These are phyloP conservation scores for Perithous albicinctus DNA, from an alignment of 2,888 invertebrate genomes.

Conservation along the genomic window DNA sequence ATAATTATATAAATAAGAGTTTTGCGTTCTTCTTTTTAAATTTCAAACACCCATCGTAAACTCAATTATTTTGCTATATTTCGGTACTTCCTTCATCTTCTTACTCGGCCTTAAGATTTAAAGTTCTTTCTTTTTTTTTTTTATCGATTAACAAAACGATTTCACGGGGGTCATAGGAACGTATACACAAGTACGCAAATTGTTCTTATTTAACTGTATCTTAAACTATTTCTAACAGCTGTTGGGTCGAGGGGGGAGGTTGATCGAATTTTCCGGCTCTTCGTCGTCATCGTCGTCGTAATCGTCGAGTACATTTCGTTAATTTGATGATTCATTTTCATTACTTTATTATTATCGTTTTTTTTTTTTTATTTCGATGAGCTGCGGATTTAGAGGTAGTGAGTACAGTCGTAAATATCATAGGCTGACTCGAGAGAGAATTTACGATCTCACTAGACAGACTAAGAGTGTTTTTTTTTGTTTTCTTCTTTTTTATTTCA, in stretches of 20 bases:
- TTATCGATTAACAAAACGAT: constrained; percentile 36
- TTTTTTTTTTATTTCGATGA: constrained; percentile 2
- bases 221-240: constrained; percentile 21
- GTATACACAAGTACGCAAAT: constrained; percentile 17
- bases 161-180: constrained; percentile 36
- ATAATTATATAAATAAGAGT: constrained; percentile 41
- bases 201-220: constrained; percentile 28
- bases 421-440: constrained; percentile 23
- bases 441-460: constrained; percentile 45
- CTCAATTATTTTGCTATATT: constrained; percentile 40
- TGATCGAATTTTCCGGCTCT: constrained; percentile 10
- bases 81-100: constrained; percentile 14
- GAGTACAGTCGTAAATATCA: constrained; percentile 32
- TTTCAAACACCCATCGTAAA: constrained; percentile 14
- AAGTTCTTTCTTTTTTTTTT: constrained; percentile 14
- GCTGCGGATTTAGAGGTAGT: constrained; percentile 13
- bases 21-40: not conserved
- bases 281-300: constrained; percentile 18
- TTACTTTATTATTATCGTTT: not conserved
- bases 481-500: constrained; percentile 18
- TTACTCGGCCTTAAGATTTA: not conserved
- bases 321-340: constrained; percentile 3
- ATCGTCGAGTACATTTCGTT: constrained; percentile 32
- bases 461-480: constrained; percentile 36
- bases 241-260: constrained; percentile 11